Conservation (phyloP, 1,140 invertebrate species). For the Maconellicoccus hirsutus region DNA sequence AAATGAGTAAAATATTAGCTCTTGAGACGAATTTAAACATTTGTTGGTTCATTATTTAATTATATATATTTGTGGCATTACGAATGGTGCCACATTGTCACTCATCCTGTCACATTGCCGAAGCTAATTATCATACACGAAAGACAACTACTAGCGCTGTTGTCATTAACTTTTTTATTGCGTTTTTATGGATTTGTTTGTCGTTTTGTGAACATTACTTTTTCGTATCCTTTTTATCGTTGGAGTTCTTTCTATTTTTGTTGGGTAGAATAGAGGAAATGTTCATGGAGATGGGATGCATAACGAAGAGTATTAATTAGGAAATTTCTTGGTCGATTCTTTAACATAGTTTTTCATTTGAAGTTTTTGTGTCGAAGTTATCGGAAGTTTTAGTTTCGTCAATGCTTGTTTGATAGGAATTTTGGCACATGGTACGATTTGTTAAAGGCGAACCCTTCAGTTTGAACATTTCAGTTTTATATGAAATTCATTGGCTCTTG, state of each 20-base stretch:
- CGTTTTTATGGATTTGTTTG: conserved; percentile 12
- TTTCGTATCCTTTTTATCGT: background rate
- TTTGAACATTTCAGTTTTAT: too few relatives aligned
- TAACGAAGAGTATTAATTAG: too few relatives aligned
- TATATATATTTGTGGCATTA: conserved; percentile 4
- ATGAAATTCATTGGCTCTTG: too few relatives aligned
- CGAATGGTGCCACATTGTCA: conserved; percentile 16
- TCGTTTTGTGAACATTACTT: conserved; percentile 10
- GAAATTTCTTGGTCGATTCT: too few relatives aligned
- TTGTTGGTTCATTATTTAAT: conserved; percentile 18
- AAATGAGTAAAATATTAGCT: background rate
- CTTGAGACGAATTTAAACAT: background rate
- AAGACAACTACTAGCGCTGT: conserved; percentile 13
- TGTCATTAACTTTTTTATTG: conserved; percentile 19
- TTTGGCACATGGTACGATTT: too few relatives aligned
- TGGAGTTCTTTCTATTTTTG: background rate
- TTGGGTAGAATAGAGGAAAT: background rate
- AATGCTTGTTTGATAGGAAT: too few relatives aligned
- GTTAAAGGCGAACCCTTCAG: too few relatives aligned
- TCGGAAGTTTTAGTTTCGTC: too few relatives aligned
- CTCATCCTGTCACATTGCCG: conserved; percentile 14
- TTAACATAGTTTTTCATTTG: too few relatives aligned
- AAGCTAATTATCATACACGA: conserved; percentile 20
- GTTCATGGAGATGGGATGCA: too few relatives aligned
- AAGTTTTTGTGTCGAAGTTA: too few relatives aligned